Conservation (phyloP, 92 coral and sea anemone genomes). For the Porites lobata region DNA sequence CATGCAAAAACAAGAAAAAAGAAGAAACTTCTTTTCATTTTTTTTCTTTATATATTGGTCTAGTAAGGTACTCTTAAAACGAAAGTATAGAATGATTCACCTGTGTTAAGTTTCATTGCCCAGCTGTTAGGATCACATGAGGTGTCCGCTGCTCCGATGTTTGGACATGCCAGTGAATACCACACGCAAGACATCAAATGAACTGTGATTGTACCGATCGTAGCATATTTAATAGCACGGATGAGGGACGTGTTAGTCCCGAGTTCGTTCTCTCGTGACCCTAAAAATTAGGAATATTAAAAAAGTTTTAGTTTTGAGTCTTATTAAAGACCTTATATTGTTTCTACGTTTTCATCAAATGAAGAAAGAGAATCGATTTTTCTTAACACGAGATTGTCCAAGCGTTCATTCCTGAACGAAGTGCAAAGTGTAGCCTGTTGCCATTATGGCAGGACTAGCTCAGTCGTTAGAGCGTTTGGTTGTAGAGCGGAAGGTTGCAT, state of each 20-base stretch:
- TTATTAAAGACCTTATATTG: background rate
- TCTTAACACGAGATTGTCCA: too few species aligned
- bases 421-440: too few species aligned
- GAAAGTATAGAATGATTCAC: conserved; percentile 12
- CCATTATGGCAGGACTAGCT: too few species aligned
- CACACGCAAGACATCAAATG: conserved; percentile 80
- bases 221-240: conserved; percentile 74
- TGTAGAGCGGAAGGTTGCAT: too few species aligned
- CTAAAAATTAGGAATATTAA: conserved; percentile 22
- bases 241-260: conserved; percentile 78
- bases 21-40: background rate
- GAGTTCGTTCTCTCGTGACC: conserved; percentile 79
- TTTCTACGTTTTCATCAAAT: background rate
- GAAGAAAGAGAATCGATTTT: background rate
- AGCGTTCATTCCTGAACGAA: too few species aligned
- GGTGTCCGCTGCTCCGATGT: conserved; percentile 51
- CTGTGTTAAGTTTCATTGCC: conserved; percentile 76
- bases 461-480: too few species aligned
- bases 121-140: conserved; percentile 69
- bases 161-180: conserved; percentile 81
- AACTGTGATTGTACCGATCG: conserved; percentile 72
- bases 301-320: background rate
- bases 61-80: background rate
- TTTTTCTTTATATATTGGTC: background rate
- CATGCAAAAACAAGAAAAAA: too few species aligned